Conservation (phyloP, 1,140 invertebrate species). For the Cydia pomonella region DNA sequence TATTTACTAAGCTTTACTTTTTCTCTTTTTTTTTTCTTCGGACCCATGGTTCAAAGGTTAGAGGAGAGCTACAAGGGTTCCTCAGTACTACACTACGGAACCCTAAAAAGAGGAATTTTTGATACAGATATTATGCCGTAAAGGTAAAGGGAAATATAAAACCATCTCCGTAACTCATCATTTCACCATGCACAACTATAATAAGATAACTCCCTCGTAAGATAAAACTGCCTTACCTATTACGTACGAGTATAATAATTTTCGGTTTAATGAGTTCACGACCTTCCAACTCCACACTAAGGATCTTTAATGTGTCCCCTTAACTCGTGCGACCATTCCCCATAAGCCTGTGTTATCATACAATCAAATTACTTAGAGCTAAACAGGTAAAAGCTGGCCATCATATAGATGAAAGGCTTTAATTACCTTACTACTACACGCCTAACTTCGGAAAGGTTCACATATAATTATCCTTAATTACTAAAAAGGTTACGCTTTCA, state of each 20-base stretch:
- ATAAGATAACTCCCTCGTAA: slow-evolving; percentile 8
- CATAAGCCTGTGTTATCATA: not conserved
- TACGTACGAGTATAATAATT: not conserved
- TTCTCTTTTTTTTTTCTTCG: too few species aligned
- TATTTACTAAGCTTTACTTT: too few species aligned
- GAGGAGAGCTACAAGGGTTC: too few species aligned
- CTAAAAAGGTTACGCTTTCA: not conserved
- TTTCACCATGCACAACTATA: not conserved
- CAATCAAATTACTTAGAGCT: slow-evolving; percentile 1
- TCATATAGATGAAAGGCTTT: not conserved
- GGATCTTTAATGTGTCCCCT: not conserved
- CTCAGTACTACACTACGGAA: too few species aligned
- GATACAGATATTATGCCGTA: not conserved
- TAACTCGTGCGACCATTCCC: slow-evolving; percentile 1
- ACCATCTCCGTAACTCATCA: not conserved
- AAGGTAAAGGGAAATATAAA: not conserved
- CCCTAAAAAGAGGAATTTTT: too few species aligned
- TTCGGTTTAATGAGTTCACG: slow-evolving; percentile 3
- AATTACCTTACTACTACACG: not conserved
- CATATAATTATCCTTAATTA: slow-evolving; percentile 13
- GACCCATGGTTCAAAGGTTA: too few species aligned
- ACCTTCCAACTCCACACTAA: not conserved
- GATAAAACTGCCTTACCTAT: not conserved
- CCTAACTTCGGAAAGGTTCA: not conserved
- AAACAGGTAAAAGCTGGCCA: slow-evolving; percentile 12